Conservation (phyloP, 2,888 invertebrate genomes). For the Meteorus colon region DNA sequence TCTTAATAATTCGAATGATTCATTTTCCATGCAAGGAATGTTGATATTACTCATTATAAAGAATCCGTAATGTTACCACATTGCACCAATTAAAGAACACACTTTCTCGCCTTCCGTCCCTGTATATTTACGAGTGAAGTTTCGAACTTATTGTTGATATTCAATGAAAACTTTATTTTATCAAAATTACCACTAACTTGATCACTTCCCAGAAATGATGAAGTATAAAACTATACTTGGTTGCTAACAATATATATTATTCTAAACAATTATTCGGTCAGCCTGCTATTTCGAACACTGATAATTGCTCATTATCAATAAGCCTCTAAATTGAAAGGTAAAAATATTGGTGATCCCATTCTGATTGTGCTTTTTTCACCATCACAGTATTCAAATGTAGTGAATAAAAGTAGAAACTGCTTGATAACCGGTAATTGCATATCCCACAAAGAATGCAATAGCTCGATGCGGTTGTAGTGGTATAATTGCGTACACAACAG, state of each 20-base stretch:
- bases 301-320: too few species aligned
- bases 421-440: conserved; percentile 71
- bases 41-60: too few species aligned
- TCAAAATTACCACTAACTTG: neutral
- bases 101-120: too few species aligned
- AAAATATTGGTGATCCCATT: neutral
- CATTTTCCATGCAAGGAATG: too few species aligned
- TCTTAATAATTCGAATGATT: too few species aligned
- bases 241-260: neutral
- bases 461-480: conserved; percentile 75
- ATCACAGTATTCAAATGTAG: conserved; percentile 41
- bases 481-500: conserved; percentile 74
- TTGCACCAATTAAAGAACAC: too few species aligned
- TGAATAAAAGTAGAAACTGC: conserved; percentile 58
- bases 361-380: neutral
- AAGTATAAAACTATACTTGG: neutral
- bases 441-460: conserved; percentile 71
- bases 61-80: too few species aligned
- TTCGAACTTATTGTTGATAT: too few species aligned
- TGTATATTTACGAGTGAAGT: neutral
- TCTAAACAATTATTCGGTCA: too few species aligned
- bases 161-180: neutral
- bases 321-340: too few species aligned
- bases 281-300: too few species aligned
- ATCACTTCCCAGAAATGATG: neutral